Evolutionary conservation across 2,888 invertebrate genomes (phyloP).

Genomic region (Apotomis capreana): DNA sequence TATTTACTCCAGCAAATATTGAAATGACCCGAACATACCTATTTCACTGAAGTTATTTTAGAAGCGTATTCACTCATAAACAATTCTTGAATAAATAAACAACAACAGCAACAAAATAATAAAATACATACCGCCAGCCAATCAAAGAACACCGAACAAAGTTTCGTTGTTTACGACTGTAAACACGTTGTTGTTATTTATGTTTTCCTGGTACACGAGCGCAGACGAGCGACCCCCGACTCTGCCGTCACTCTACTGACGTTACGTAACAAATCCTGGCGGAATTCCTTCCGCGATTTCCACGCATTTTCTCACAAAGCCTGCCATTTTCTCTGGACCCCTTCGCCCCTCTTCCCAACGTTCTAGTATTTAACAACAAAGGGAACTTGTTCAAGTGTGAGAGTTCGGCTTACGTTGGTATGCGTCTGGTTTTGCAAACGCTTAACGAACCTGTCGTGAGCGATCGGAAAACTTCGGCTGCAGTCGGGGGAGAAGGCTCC

Average conservation of each 20-base stretch:
- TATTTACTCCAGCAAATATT: too few species aligned
- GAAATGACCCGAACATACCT: too few species aligned
- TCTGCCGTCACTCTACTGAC: conserved; percentile 69
- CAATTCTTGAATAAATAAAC: background rate
- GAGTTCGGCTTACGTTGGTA: conserved; percentile 56
- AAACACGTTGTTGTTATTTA: conserved; percentile 82
- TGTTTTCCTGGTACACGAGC: conserved; percentile 55
- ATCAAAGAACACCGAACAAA: conserved; percentile 27
- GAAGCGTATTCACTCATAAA: too few species aligned
- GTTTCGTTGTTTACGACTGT: conserved; percentile 72
- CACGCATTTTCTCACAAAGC: conserved; percentile 60
- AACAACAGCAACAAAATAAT: conserved; percentile 6
- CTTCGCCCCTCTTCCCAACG: conserved; percentile 44
- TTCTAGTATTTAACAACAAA: background rate
- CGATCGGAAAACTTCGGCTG: conserved; percentile 67
- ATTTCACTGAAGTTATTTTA: too few species aligned
- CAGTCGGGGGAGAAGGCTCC: conserved; percentile 59
- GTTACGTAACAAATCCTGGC: conserved; percentile 78
- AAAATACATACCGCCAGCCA: conserved; percentile 32
- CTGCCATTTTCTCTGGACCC: conserved; percentile 56
- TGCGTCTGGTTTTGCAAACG: conserved; percentile 40
- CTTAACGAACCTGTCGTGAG: conserved; percentile 54
- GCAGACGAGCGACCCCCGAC: conserved; percentile 62
- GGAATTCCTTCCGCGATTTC: conserved; percentile 63
- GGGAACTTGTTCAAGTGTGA: conserved; percentile 28